Evolutionary conservation across 64 coral and sea anemone species (phyloP).

Genomic region (Pocillopora verrucosa): DNA sequence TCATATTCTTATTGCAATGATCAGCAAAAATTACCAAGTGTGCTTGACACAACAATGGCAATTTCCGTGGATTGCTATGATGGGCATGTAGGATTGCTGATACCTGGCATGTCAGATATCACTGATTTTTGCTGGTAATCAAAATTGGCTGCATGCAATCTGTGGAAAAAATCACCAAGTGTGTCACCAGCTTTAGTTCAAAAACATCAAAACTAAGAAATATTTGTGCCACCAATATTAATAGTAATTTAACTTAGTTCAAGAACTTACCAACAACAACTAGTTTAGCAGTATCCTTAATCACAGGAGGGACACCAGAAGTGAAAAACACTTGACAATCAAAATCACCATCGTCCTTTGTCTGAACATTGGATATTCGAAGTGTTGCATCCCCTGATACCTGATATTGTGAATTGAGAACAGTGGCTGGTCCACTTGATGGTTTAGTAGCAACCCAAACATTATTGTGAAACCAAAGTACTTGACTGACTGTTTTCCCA

Average conservation of each 20-base stretch:
- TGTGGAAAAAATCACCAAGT: no score
- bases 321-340: neutral
- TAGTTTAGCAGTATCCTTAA: neutral
- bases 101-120: no score
- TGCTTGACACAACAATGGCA: neutral
- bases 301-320: neutral
- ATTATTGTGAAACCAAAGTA: neutral
- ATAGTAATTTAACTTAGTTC: no score
- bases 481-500: neutral
- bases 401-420: neutral
- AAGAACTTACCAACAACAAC: constrained; percentile 67
- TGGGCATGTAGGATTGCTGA: no score
- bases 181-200: no score
- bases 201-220: no score
- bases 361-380: neutral
- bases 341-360: neutral
- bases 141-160: no score
- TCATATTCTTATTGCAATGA: no score
- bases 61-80: no score
- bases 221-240: no score
- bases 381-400: neutral
- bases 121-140: no score
- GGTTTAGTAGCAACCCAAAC: neutral
- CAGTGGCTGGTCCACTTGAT: neutral
- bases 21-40: no score